These are phyloP conservation scores for Brachionus plicatilis DNA, from an alignment of 1,140 invertebrate genomes.

Conservation along the genomic window DNA sequence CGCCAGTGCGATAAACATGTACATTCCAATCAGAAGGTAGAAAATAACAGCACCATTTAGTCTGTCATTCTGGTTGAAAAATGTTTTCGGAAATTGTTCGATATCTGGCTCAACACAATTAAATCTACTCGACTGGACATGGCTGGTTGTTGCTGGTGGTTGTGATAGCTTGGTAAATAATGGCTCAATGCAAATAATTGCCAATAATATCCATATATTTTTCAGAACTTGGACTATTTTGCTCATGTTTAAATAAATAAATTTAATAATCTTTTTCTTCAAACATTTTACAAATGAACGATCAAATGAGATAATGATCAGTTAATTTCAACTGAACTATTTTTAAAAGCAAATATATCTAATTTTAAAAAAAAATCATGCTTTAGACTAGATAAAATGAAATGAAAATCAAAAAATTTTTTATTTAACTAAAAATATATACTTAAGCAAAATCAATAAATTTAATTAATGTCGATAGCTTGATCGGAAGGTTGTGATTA, in stretches of 20 bases:
- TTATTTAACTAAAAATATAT: neutral
- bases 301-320: neutral
- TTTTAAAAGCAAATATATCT: neutral
- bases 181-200: neutral
- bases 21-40: slow-evolving; percentile 55
- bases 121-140: neutral
- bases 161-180: neutral
- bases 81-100: slow-evolving; percentile 24
- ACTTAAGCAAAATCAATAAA: neutral
- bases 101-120: slow-evolving; percentile 13
- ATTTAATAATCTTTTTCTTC: neutral
- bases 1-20: slow-evolving; percentile 59
- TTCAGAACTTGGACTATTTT: neutral
- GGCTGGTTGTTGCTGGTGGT: neutral
- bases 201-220: neutral
- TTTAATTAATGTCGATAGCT: neutral
- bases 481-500: neutral
- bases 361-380: neutral
- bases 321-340: neutral
- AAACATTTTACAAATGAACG: neutral
- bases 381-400: neutral
- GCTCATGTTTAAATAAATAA: neutral
- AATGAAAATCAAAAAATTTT: neutral
- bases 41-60: slow-evolving; percentile 46
- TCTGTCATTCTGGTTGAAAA: neutral